Conservation (phyloP, 2,797 vertebrate species). For the Tokudaia muenninki region DNA sequence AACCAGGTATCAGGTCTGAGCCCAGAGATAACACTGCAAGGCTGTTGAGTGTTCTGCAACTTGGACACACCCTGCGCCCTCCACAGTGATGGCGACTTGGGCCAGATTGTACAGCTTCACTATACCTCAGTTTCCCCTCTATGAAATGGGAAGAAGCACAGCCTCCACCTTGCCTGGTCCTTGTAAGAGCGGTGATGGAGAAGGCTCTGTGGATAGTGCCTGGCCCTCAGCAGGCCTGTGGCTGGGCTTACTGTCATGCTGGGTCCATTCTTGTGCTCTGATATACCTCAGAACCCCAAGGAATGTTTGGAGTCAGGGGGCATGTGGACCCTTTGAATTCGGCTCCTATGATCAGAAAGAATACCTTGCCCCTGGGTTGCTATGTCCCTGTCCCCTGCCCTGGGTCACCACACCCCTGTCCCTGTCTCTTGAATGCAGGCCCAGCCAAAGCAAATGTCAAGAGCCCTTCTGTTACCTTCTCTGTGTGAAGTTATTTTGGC, state of each 20-base stretch:
- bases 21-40: background rate
- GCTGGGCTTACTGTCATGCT: fast-evolving
- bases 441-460: background rate
- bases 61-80: background rate
- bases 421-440: no score
- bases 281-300: no score
- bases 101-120: background rate
- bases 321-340: background rate
- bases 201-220: fast-evolving
- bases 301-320: background rate
- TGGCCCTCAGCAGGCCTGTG: no score
- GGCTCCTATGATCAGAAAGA: background rate
- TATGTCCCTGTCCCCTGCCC: no score
- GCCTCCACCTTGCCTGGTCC: no score
- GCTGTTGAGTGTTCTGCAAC: no score
- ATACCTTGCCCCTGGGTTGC: background rate
- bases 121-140: background rate
- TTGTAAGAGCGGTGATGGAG: fast-evolving
- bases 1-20: background rate
- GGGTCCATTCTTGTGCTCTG: background rate
- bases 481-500: slow-evolving; percentile 85
- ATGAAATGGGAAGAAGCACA: background rate
- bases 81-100: background rate
- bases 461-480: slow-evolving; percentile 86
- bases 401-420: no score